Evolutionary conservation across 2,888 invertebrate genomes (phyloP), one percentile per base, ranked within the genome.

Genomic region (Amphipyra berbera): DNA sequence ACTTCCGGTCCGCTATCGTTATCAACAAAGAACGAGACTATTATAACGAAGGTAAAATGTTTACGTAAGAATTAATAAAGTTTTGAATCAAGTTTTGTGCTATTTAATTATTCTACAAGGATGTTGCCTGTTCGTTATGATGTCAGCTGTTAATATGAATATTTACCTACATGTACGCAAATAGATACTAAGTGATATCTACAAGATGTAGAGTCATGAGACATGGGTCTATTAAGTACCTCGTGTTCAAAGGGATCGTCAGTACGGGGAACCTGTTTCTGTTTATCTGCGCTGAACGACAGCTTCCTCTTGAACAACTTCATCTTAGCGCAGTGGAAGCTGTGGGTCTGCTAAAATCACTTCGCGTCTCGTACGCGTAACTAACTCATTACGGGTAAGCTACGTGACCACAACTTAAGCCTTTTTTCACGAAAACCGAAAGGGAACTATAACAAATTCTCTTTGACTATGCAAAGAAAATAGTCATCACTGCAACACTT

Each of bases 231-330:
- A 69, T 77, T 73, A 82, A 79, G 84, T 94, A 95, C 95, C 94
- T 95, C 95, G 78, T 94, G 87, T 79, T 91, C 91, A 89, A 94
- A 94, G 84, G 95, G 93, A 87, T 94, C 95, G 81, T 92, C 92
- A 75, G 88, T 83, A 74, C 83, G 88, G 67, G 90, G 84, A 89
- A 88, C 90, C 79, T 87, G 93, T 93, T 93, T 94, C 85, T 92
- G 92, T 92, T 95, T 95, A 90, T 94, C 95, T 86, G 90, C 86
- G 82, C 90, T 92, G 88, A 94, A 91, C 80, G 94, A 94, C 86
- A 94, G 88, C 86, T 91, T 94, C 88, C 94, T 91, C 90, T 91
- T 95, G 90, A 95, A 95, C 88, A 95, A 88, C 89, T 94, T 95
- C 94, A 95, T 95, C 87, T 89, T 84, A 79, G 71, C 74, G 78